Evolutionary conservation across 2,113 vertebrate genomes (phyloP).

Genomic region (Alosa alosa): DNA sequence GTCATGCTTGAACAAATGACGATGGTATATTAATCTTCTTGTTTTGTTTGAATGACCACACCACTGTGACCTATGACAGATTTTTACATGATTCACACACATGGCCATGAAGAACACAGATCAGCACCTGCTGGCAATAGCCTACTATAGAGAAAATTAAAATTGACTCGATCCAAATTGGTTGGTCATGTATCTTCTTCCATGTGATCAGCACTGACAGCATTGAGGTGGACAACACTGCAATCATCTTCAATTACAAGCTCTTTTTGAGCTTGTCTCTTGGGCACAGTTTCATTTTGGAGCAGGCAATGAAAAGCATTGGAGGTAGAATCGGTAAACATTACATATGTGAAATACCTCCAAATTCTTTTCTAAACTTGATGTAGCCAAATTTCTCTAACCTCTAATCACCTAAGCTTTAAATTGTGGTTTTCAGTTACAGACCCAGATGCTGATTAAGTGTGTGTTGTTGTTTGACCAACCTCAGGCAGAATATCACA

Average conservation of each 20-base stretch:
- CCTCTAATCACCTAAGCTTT: neutral
- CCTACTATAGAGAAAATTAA: neutral
- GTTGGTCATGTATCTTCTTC: neutral
- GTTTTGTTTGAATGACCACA: neutral
- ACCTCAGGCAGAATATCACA: neutral
- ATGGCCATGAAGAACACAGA: neutral
- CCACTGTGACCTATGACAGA: neutral
- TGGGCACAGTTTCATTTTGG: neutral
- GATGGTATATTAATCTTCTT: neutral
- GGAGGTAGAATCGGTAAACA: neutral
- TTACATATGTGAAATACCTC: neutral
- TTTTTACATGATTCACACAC: neutral
- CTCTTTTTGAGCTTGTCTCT: neutral
- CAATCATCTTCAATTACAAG: conserved; percentile 1
- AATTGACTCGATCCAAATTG: neutral
- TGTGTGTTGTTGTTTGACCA: neutral
- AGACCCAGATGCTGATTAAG: neutral
- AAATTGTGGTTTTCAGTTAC: neutral
- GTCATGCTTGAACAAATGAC: neutral
- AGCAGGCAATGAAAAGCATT: neutral
- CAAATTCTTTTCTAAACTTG: neutral
- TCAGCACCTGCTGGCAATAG: neutral
- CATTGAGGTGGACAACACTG: neutral
- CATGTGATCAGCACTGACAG: conserved; percentile 6
- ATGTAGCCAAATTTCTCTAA: neutral